phyloP scores from a whole-genome alignment of 2,888 invertebrate genomes.

The Camptogramma bilineatum region DNA sequence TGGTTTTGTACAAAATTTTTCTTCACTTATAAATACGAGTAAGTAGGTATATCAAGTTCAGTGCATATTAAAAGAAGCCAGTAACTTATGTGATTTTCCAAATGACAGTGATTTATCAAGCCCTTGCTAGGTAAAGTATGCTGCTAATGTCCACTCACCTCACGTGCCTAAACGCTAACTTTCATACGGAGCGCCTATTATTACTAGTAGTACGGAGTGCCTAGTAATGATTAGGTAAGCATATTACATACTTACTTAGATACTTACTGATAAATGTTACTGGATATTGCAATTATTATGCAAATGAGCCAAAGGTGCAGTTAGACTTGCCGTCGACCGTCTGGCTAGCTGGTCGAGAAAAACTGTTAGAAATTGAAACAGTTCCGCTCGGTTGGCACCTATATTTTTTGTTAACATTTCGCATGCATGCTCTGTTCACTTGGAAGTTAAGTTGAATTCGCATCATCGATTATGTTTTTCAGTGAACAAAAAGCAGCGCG shows the following conservation, averaged over 20 bases:
- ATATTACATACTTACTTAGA: neutral
- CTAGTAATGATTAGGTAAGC: neutral
- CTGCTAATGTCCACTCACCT: neutral
- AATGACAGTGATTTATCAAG: too few relatives aligned
- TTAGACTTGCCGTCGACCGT: conserved; percentile 3
- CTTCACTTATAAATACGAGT: too few relatives aligned
- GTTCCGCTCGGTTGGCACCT: conserved; percentile 11
- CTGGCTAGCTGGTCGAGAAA: conserved; percentile 4
- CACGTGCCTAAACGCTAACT: neutral
- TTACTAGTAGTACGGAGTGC: too few relatives aligned
- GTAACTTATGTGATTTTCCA: too few relatives aligned
- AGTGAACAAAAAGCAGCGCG: neutral
- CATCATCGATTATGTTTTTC: conserved; percentile 23
- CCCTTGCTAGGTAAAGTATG: neutral
- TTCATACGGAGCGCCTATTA: neutral
- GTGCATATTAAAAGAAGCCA: too few relatives aligned
- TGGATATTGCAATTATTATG: conserved; percentile 12
- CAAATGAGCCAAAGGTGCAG: conserved; percentile 12
- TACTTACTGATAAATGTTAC: neutral
- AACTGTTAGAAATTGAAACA: conserved; percentile 9
- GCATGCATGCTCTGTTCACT: conserved; percentile 17
- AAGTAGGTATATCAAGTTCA: too few relatives aligned
- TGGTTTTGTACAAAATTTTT: too few relatives aligned
- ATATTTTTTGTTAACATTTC: conserved; percentile 12
- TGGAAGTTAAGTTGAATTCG: conserved; percentile 10